Conservation (phyloP, 2,888 invertebrate genomes). For the Rotaria macrura region DNA sequence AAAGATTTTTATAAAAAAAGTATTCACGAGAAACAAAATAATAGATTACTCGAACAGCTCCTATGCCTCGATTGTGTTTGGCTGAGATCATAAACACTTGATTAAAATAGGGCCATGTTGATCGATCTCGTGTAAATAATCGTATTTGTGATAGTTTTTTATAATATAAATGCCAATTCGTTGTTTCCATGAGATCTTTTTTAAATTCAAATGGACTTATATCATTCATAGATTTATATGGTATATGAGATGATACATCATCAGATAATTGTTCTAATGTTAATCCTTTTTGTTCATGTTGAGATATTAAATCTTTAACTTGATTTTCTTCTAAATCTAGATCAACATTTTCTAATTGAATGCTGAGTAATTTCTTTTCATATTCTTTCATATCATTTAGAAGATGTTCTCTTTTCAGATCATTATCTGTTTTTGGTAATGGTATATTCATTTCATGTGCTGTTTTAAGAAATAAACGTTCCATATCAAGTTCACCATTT, state of each 20-base stretch:
- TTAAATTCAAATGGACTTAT: conserved; percentile 32
- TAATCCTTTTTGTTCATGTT: conserved; percentile 23
- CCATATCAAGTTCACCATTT: conserved; percentile 27
- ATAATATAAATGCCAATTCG: conserved; percentile 34
- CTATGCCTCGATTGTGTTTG: conserved; percentile 22
- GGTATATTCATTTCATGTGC: conserved; percentile 32
- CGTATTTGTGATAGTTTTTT: conserved; percentile 30
- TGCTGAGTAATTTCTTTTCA: conserved; percentile 25
- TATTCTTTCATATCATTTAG: conserved; percentile 29
- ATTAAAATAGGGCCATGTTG: conserved; percentile 34
- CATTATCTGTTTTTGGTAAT: conserved; percentile 20
- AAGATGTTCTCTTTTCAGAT: conserved; percentile 6
- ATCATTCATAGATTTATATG: conserved; percentile 26
- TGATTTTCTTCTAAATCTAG: conserved; percentile 11
- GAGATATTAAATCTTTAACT: conserved; percentile 8
- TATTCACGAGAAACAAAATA: too few species aligned
- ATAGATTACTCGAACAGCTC: conserved; percentile 3
- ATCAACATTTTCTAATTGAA: neutral
- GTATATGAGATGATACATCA: neutral
- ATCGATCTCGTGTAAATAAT: conserved; percentile 24
- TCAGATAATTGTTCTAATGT: conserved; percentile 23
- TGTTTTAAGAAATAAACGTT: conserved; percentile 29
- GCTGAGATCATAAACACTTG: conserved; percentile 34
- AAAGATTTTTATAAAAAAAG: too few species aligned
- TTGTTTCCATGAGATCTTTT: conserved; percentile 31